Evolutionary conservation across 2,113 vertebrate species (phyloP).

Genomic region (Irena cyanogastra): DNA sequence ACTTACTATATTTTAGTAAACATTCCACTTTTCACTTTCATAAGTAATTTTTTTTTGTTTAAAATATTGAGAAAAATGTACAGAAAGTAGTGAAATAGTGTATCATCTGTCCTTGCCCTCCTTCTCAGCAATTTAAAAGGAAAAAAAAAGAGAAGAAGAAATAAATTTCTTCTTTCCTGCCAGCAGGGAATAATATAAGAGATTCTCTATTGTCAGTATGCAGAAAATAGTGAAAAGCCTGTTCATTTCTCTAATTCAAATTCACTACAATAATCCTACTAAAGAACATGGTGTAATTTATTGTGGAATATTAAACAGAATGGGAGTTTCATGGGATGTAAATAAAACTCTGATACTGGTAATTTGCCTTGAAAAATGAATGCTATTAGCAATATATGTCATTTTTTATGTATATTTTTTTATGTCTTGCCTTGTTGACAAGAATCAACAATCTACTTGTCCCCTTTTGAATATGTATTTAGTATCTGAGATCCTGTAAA

Average conservation of each 20-base stretch:
- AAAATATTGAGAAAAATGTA: neutral
- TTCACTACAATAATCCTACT: neutral
- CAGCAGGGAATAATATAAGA: conserved; percentile 17
- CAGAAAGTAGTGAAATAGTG: neutral
- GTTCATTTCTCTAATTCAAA: neutral
- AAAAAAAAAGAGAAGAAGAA: neutral
- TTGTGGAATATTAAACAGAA: conserved; percentile 15
- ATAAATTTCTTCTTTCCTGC: conserved; percentile 39
- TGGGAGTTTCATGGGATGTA: neutral
- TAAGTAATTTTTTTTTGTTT: neutral
- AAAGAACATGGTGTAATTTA: neutral
- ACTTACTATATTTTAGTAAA: neutral
- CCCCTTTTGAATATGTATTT: neutral
- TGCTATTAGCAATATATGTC: neutral
- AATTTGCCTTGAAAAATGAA: conserved; percentile 6
- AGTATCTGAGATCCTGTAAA: neutral
- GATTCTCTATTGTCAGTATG: conserved; percentile 1
- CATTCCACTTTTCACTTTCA: neutral
- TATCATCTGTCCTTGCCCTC: neutral
- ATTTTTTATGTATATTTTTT: neutral
- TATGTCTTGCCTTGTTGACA: neutral
- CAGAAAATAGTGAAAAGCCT: conserved; percentile 12
- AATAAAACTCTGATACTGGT: conserved; percentile 3
- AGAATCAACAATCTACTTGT: conserved; percentile 1
- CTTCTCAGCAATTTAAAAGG: neutral